Evolutionary conservation across 1,140 invertebrate genomes (phyloP).

Genomic region (Brachionus rotundiformis): DNA sequence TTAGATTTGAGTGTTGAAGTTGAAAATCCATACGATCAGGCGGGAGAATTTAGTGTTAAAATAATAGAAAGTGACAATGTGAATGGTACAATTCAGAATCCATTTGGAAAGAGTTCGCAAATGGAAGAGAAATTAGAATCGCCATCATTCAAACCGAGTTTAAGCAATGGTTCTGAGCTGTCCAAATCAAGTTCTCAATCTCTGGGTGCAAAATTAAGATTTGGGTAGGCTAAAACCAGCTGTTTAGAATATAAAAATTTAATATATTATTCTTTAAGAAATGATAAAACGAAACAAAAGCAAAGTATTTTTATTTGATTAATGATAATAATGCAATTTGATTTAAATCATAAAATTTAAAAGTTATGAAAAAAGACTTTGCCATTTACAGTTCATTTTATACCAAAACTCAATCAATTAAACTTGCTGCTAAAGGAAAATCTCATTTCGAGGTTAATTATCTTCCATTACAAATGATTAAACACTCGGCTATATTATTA

Average conservation of each 20-base stretch:
- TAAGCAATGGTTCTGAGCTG: background rate
- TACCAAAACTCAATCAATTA: conserved; percentile 56
- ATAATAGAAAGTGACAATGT: conserved; percentile 48
- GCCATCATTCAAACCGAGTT: background rate
- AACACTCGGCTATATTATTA: conserved; percentile 60
- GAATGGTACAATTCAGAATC: conserved; percentile 32
- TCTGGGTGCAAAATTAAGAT: background rate
- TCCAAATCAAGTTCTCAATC: conserved; percentile 10
- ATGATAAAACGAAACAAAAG: conserved; percentile 24
- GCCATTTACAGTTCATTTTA: conserved; percentile 60
- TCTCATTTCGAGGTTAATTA: conserved; percentile 59
- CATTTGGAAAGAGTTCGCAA: background rate
- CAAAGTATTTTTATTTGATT: background rate
- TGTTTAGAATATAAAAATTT: too few relatives aligned
- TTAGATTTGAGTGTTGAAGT: conserved; percentile 6
- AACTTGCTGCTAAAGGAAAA: conserved; percentile 55
- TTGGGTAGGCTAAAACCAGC: background rate
- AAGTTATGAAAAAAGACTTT: conserved; percentile 53
- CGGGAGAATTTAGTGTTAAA: conserved; percentile 29
- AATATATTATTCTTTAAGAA: conserved; percentile 36
- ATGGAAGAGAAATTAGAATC: background rate
- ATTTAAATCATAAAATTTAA: background rate
- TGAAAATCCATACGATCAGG: conserved; percentile 46
- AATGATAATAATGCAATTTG: background rate
- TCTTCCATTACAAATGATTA: conserved; percentile 61